Evolutionary conservation across 2,797 vertebrate species (phyloP).

Genomic region (Chiroxiphia lanceolata): DNA sequence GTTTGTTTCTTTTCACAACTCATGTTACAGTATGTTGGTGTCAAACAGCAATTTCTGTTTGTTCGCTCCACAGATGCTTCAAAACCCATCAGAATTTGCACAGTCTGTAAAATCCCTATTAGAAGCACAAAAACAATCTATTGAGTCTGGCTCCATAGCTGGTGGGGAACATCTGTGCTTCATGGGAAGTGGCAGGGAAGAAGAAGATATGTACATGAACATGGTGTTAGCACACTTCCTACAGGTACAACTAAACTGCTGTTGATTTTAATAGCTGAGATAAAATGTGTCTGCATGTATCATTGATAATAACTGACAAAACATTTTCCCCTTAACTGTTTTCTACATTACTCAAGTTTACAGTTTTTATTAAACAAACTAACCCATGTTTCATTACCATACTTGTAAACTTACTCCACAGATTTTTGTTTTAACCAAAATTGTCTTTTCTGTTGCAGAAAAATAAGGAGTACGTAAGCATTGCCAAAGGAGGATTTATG

Average conservation of each 20-base stretch:
- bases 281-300: not conserved
- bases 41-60: not conserved
- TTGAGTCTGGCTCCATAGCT: conserved; percentile 94
- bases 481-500: conserved; percentile 98
- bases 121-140: conserved; percentile 96
- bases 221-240: conserved; percentile 98
- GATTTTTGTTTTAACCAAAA: not conserved
- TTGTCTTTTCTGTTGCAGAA: conserved; percentile 84
- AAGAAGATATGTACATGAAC: conserved; percentile 99
- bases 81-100: conserved; percentile 96
- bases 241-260: conserved; percentile 80
- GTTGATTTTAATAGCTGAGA: not conserved
- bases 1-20: not conserved
- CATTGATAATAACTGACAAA: not conserved
- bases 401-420: not conserved
- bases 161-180: conserved; percentile 97
- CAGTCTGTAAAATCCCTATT: conserved; percentile 97
- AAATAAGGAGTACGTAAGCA: conserved; percentile 98
- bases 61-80: conserved; percentile 88
- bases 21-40: not conserved
- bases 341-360: not conserved
- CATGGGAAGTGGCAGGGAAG: conserved; percentile 97
- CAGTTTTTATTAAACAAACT: not conserved
- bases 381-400: not conserved
- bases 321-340: not conserved